Conservation (phyloP, 2,797 vertebrate species). For the Tenualosa ilisha region DNA sequence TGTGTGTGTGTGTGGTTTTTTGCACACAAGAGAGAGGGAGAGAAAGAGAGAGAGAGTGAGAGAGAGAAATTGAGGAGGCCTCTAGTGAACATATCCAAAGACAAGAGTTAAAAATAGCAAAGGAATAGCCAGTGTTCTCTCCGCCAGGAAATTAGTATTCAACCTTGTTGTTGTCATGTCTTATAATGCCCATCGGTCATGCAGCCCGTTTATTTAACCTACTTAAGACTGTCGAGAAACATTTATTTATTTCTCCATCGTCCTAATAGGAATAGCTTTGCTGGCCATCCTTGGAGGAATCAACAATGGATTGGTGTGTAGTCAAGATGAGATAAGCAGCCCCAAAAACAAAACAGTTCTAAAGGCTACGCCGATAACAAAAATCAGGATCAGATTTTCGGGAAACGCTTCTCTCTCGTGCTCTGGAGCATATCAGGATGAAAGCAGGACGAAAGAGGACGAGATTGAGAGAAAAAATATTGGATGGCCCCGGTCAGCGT, state of each 20-base stretch:
- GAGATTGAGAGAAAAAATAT: not conserved
- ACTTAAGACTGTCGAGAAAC: slow-evolving; percentile 55
- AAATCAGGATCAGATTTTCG: slow-evolving; percentile 54
- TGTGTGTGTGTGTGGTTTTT: not conserved
- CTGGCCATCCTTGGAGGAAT: slow-evolving; percentile 59
- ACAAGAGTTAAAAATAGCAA: slow-evolving; percentile 54
- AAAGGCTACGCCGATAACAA: slow-evolving; percentile 58
- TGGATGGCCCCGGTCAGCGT: not conserved
- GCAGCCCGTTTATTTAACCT: slow-evolving; percentile 59
- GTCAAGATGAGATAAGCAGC: slow-evolving; percentile 58
- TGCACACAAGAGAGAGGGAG: not conserved
- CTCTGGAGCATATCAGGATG: not conserved
- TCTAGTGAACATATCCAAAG: slow-evolving; percentile 20
- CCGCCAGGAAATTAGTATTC: slow-evolving; percentile 39
- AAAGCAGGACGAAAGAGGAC: not conserved
- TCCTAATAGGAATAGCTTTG: slow-evolving; percentile 53
- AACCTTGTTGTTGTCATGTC: slow-evolving; percentile 45
- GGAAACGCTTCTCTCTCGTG: not conserved
- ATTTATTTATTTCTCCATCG: slow-evolving; percentile 52
- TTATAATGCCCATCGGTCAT: slow-evolving; percentile 50
- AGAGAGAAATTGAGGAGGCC: slow-evolving; percentile 24
- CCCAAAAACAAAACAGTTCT: slow-evolving; percentile 61
- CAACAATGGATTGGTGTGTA: slow-evolving; percentile 53
- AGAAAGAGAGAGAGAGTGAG: not conserved
- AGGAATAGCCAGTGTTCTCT: slow-evolving; percentile 35